These are phyloP conservation scores for Otolemur garnettii DNA, from an alignment of 2,113 vertebrate species.

Conservation along the genomic window DNA sequence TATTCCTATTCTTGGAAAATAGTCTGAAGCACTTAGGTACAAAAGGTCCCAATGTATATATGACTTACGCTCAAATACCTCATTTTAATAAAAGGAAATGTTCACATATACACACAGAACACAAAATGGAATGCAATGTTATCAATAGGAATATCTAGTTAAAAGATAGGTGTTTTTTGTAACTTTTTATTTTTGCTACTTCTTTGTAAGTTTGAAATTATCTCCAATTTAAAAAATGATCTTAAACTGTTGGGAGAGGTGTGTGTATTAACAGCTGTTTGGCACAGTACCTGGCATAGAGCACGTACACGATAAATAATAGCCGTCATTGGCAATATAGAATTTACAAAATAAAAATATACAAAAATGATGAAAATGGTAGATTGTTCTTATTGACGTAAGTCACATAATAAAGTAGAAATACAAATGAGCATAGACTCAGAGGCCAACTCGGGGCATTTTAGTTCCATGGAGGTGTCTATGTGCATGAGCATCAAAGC, in stretches of 20 bases:
- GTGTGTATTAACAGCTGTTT: constrained; percentile 6
- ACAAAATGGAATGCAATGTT: not conserved
- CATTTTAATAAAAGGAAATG: not conserved
- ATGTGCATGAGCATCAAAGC: not conserved
- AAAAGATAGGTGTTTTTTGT: not conserved
- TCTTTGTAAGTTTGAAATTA: constrained; percentile 47
- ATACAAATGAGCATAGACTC: not conserved
- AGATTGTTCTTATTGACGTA: not conserved
- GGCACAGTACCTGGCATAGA: not conserved
- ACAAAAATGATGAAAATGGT: not conserved
- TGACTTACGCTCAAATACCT: not conserved
- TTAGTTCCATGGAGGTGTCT: not conserved
- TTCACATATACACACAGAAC: not conserved
- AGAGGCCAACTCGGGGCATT: not conserved
- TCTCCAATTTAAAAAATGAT: constrained; percentile 11
- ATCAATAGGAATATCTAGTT: not conserved
- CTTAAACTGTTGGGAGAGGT: not conserved
- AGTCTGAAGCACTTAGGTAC: not conserved
- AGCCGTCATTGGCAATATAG: not conserved
- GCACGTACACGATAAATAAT: not conserved
- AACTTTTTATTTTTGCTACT: constrained; percentile 38
- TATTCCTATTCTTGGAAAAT: not conserved
- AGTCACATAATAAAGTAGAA: not conserved
- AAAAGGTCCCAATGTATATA: not conserved
- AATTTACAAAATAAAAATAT: constrained; percentile 29